Conservation (phyloP, 2,888 invertebrate species). For the Odontomyia ornata region DNA sequence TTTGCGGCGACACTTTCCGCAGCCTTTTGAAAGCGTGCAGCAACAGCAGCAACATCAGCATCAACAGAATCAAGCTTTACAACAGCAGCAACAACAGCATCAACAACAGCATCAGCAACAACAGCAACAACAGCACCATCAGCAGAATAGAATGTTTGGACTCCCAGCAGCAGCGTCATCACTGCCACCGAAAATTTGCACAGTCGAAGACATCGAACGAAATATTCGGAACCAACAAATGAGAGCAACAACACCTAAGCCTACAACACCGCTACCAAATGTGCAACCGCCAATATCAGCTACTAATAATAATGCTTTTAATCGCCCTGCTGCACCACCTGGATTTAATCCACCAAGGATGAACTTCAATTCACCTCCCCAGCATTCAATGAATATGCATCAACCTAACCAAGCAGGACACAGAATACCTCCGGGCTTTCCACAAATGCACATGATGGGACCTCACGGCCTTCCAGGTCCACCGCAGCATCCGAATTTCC, state of each 20-base stretch:
- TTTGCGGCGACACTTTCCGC: conserved; percentile 57
- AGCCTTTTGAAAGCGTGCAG: conserved; percentile 51
- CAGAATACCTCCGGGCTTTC: conserved; percentile 60
- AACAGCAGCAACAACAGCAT: conserved; percentile 45
- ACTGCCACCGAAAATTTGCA: conserved; percentile 59
- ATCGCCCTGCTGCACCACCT: conserved; percentile 54
- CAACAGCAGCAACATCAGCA: conserved; percentile 41
- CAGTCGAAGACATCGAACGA: conserved; percentile 63
- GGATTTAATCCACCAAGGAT: conserved; percentile 53
- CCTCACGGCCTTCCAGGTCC: conserved; percentile 37
- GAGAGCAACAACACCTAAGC: conserved; percentile 48
- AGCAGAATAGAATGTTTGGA: conserved; percentile 34
- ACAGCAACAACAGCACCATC: conserved; percentile 45
- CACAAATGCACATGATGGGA: conserved; percentile 51
- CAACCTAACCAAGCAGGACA: conserved; percentile 56
- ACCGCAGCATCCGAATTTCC: conserved; percentile 63
- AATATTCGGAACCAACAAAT: conserved; percentile 61
- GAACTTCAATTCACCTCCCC: conserved; percentile 52
- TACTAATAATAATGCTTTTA: conserved; percentile 50
- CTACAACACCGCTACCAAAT: conserved; percentile 41
- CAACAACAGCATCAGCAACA: conserved; percentile 51
- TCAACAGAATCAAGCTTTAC: conserved; percentile 52
- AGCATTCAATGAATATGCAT: conserved; percentile 53
- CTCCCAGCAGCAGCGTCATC: conserved; percentile 38
- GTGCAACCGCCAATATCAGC: conserved; percentile 50